Evolutionary conservation across 2,888 invertebrate genomes (phyloP), one percentile per base, ranked within the genome.

Genomic region (Dryobotodes eremita): DNA sequence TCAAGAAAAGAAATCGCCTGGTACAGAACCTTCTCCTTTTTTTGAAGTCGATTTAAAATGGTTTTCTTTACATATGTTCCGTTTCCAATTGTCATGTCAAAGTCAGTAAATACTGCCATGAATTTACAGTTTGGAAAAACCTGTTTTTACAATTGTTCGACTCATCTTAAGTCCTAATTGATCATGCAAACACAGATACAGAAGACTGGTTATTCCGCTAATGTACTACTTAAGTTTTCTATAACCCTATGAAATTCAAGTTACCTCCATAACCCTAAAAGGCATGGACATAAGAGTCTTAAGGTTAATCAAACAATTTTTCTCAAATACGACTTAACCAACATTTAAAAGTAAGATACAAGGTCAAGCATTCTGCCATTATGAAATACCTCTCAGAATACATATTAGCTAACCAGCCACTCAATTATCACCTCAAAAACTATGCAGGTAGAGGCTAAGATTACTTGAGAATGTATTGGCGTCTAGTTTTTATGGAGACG

Each of bases 391-490:
- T 68, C 53, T 76, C 15, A 3, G 76, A 76, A 68, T 46, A 61
- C 36, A 23, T 68, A 66, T 66, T 48, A 76, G 48, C 83, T 48
- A 48, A 55, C 61, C 15, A 15, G 15, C 10, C n/a, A 62, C 1
- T 26, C 46, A 80, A 76, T 80, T 76, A 68, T 36, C 66, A 66
- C 61, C 48, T 68, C 53, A 48, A 55, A 59, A 75, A 83, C 66
- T 26, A 61, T 61, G 76, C 0, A 0, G 8, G 20, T 66, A 68
- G 46, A 48, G 76, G 55, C 2, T 46, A 42, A 23, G 68, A 55
- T 83, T 20, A 62, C 53, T 62, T 75, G 15, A 46, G 17, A 66
- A 53, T 75, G 59, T 36, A 46, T 4, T 15, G 13, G 23, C 15
- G 66, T 55, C 8, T 59, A 53, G 23, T 66, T 81, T 66, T 48